These are phyloP conservation scores for Calycopis cecrops DNA, from an alignment of 1,140 invertebrate genomes.

Conservation along the genomic window DNA sequence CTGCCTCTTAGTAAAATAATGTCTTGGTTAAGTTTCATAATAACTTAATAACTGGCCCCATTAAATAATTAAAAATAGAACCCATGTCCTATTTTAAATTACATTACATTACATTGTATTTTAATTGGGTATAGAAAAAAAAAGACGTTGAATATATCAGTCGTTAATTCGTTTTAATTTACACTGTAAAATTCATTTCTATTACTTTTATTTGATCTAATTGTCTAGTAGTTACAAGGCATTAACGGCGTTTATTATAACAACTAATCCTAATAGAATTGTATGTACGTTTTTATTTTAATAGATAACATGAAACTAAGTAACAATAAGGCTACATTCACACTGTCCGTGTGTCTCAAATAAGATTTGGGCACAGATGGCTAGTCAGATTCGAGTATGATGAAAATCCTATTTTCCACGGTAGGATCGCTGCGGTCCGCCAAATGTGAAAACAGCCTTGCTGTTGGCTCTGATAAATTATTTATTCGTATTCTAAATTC, in stretches of 20 bases:
- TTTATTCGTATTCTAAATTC: slow-evolving; percentile 31
- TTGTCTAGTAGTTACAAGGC: too few species aligned
- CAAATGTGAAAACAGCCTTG: slow-evolving; percentile 48
- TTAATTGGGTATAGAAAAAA: too few species aligned
- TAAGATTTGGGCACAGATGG: slow-evolving; percentile 65
- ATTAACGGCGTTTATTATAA: neutral
- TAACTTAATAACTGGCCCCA: too few species aligned
- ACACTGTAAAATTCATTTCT: neutral
- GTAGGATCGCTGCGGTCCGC: slow-evolving; percentile 45
- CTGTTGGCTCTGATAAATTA: slow-evolving; percentile 41
- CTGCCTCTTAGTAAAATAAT: too few species aligned
- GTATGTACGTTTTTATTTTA: neutral
- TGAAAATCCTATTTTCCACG: slow-evolving; percentile 61
- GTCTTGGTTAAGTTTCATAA: too few species aligned
- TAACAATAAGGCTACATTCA: neutral
- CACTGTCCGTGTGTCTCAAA: slow-evolving; percentile 35
- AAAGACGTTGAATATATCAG: too few species aligned
- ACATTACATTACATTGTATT: too few species aligned
- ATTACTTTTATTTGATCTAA: too few species aligned
- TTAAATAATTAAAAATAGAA: too few species aligned
- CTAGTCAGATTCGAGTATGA: slow-evolving; percentile 52
- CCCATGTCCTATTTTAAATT: too few species aligned
- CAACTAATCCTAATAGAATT: too few species aligned
- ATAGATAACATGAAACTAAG: too few species aligned
- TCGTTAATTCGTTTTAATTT: neutral